A percentile compares a stretch with the other conserved stretches of the same genome.
Evolutionary conservation across 1,140 invertebrate species (phyloP).

Genomic region (Brachionus paranguensis): DNA sequence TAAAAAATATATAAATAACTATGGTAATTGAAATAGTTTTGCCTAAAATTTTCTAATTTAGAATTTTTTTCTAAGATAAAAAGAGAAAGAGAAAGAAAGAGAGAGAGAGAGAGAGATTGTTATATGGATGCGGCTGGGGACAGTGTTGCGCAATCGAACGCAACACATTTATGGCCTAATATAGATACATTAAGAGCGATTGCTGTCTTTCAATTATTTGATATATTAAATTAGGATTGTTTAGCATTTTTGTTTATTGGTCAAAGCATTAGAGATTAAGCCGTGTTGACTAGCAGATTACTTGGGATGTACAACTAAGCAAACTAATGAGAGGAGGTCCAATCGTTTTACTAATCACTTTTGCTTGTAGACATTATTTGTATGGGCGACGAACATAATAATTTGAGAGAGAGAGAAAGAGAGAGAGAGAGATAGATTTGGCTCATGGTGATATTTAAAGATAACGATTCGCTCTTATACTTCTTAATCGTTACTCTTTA

Average conservation of each 20-base stretch:
- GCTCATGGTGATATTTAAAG: background rate
- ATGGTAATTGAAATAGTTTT: constrained; percentile 29
- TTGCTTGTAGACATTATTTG: background rate
- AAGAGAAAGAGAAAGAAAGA: no score
- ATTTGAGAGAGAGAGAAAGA: background rate
- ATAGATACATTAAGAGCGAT: background rate
- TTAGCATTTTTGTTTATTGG: background rate
- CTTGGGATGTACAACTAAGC: background rate
- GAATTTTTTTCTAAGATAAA: background rate
- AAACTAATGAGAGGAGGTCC: background rate
- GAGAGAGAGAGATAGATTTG: background rate
- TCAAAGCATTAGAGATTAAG: background rate
- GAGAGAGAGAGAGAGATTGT: background rate
- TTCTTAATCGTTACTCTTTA: background rate
- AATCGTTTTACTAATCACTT: background rate
- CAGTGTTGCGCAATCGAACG: background rate
- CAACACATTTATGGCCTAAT: background rate
- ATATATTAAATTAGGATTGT: background rate
- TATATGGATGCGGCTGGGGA: background rate
- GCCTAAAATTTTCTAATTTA: background rate
- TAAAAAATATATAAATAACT: constrained; percentile 7
- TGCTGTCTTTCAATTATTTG: background rate
- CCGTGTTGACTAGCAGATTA: background rate
- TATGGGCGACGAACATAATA: background rate
- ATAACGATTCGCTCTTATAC: background rate